Conservation (phyloP, 2,888 invertebrate species). For the Diarsia rubi region DNA sequence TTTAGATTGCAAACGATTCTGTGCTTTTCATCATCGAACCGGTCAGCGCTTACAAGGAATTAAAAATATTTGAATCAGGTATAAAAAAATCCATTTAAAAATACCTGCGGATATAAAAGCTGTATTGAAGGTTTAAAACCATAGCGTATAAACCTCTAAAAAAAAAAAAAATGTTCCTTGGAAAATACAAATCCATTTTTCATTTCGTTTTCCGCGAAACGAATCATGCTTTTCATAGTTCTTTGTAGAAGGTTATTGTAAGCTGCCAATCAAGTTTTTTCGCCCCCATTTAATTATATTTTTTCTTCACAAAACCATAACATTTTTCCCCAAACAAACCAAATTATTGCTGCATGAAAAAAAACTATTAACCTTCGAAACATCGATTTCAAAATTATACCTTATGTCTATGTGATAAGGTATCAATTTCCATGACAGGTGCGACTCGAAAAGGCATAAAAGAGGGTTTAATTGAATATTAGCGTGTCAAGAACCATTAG, state of each 20-base stretch:
- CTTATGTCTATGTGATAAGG: conserved; percentile 52
- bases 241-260: conserved; percentile 10
- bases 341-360: conserved; percentile 66
- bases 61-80: neutral
- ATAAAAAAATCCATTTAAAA: neutral
- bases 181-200: conserved; percentile 32
- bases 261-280: conserved; percentile 44
- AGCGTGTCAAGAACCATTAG: conserved; percentile 78
- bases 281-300: conserved; percentile 43
- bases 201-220: conserved; percentile 27
- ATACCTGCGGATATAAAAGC: neutral
- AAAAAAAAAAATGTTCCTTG: conserved; percentile 21
- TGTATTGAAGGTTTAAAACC: neutral
- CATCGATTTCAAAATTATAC: conserved; percentile 35
- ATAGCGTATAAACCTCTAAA: too few species aligned
- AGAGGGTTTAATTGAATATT: conserved; percentile 77
- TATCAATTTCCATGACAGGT: conserved; percentile 46
- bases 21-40: neutral
- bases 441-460: conserved; percentile 53
- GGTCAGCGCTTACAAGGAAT: neutral
- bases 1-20: too few species aligned
- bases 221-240: conserved; percentile 16
- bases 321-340: conserved; percentile 65
- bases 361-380: conserved; percentile 31
- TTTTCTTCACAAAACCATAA: conserved; percentile 37